These are phyloP conservation scores for Pilophorus perplexus DNA, from an alignment of 2,888 invertebrate genomes.

Conservation along the genomic window DNA sequence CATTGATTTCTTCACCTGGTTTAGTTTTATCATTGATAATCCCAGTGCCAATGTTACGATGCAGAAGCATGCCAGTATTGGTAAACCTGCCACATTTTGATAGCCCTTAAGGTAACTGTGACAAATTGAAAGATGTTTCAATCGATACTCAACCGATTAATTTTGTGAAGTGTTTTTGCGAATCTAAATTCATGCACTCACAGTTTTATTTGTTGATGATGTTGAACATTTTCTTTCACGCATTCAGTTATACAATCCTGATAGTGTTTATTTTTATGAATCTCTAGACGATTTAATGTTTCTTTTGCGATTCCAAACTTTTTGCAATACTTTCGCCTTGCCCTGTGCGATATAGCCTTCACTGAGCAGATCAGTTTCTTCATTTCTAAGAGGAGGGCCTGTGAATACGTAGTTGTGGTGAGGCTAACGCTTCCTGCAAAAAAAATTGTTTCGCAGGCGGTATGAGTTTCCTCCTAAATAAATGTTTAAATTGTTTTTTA, in stretches of 20 bases:
- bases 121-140: too few relatives aligned
- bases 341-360: background rate
- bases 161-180: too few relatives aligned
- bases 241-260: slow-evolving; percentile 9
- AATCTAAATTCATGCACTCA: too few relatives aligned
- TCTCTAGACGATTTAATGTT: background rate
- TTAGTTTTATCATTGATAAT: slow-evolving; percentile 23
- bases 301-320: background rate
- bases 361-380: slow-evolving; percentile 11
- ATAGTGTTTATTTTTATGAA: background rate
- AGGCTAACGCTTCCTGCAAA: slow-evolving; percentile 15
- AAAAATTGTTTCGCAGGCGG: too few relatives aligned
- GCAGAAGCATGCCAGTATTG: background rate
- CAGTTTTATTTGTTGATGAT: background rate
- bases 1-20: slow-evolving; percentile 16
- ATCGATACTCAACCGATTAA: too few relatives aligned
- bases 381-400: background rate
- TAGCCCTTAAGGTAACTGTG: too few relatives aligned
- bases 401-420: background rate
- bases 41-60: slow-evolving; percentile 14
- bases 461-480: too few relatives aligned
- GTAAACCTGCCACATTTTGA: too few relatives aligned
- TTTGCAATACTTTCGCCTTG: background rate
- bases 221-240: slow-evolving; percentile 13
- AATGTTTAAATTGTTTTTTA: too few relatives aligned